phyloP scores from a whole-genome alignment of 2,888 invertebrate species.

The Abrostola triplasia region DNA sequence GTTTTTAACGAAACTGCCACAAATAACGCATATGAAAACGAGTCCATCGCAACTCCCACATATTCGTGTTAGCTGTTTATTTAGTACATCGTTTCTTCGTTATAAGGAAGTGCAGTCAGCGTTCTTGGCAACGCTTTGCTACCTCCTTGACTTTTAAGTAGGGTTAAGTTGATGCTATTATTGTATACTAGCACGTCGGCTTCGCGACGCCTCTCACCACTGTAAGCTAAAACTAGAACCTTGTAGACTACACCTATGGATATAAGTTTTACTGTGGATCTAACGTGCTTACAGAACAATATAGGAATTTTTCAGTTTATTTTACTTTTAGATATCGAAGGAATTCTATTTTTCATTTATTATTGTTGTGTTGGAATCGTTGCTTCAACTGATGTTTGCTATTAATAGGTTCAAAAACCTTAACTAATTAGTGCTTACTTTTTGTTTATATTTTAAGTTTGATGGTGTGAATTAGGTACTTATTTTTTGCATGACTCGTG shows the following conservation, averaged over 20 bases:
- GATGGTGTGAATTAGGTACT: no score
- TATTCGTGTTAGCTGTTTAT: conserved; percentile 16
- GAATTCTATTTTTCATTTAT: neutral
- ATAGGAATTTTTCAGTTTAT: conserved; percentile 1
- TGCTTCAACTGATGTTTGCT: neutral
- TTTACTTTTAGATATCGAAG: neutral
- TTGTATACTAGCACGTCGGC: conserved; percentile 15
- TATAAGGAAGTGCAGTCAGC: conserved; percentile 41
- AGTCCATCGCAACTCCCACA: neutral
- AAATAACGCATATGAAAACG: neutral
- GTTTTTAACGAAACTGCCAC: no score
- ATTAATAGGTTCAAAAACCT: neutral
- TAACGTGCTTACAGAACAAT: conserved; percentile 20
- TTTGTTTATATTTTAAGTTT: no score
- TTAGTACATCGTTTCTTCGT: conserved; percentile 17
- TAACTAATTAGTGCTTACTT: no score
- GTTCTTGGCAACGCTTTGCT: conserved; percentile 46
- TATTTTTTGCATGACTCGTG: no score
- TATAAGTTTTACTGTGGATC: conserved; percentile 1
- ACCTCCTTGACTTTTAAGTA: conserved; percentile 53
- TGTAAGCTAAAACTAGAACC: conserved; percentile 3
- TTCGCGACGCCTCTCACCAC: neutral
- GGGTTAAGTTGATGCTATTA: conserved; percentile 45
- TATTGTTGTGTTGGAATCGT: neutral
- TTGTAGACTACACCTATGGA: neutral